Conservation (phyloP, 1,140 invertebrate genomes). For the Coboldia fuscipes region DNA sequence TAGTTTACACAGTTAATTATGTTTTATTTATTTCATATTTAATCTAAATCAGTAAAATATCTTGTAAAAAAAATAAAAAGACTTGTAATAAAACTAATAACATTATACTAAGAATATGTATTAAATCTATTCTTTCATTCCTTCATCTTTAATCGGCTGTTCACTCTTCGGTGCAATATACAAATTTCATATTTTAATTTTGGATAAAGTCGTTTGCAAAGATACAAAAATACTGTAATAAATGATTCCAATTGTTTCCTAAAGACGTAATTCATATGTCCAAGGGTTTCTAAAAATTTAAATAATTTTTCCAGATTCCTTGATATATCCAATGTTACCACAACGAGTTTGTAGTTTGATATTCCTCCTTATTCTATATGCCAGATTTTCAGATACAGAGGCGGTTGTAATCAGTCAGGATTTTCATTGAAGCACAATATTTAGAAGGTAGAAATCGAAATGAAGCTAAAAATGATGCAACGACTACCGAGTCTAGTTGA, state of each 20-base stretch:
- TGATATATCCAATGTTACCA: constrained; percentile 85
- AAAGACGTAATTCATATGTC: constrained; percentile 98
- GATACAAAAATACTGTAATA: constrained; percentile 78
- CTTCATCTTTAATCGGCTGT: too few species aligned
- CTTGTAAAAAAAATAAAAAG: too few species aligned
- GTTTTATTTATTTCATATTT: too few species aligned
- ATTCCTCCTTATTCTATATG: too few species aligned
- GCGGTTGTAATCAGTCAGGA: constrained; percentile 17
- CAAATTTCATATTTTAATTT: constrained; percentile 81
- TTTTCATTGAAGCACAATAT: constrained; percentile 75
- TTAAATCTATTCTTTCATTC: too few species aligned
- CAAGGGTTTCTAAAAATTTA: constrained; percentile 67
- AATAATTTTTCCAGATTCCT: constrained; percentile 72
- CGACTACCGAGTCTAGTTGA: constrained; percentile 55
- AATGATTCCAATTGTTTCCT: constrained; percentile 86
- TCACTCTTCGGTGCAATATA: too few species aligned
- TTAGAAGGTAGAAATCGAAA: constrained; percentile 84
- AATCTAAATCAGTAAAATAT: too few species aligned
- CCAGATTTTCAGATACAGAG: too few species aligned
- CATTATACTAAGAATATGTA: too few species aligned
- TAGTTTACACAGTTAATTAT: too few species aligned
- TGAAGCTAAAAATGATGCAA: constrained; percentile 86
- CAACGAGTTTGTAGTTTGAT: constrained; percentile 84
- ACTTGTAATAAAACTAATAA: too few species aligned
- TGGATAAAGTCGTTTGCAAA: constrained; percentile 94